Evolutionary conservation across 2,888 invertebrate species (phyloP).

Genomic region (Strigamia maritima): DNA sequence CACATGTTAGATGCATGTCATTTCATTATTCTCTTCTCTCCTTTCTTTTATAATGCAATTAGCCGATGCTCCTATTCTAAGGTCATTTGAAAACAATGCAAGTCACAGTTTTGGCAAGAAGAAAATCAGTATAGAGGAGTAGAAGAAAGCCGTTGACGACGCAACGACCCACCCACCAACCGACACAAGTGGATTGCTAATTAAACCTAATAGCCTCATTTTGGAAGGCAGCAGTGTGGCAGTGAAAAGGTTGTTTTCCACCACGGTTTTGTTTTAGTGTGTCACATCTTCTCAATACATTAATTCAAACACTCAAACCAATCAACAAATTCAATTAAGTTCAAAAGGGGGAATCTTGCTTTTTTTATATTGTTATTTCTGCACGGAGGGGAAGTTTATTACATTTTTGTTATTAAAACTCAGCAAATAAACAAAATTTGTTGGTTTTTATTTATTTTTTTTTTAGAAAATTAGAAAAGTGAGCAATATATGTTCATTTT

Average conservation of each 20-base stretch:
- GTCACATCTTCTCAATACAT: conserved; percentile 4
- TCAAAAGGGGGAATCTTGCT: background rate
- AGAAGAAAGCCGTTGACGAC: conserved; percentile 2
- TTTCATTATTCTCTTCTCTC: background rate
- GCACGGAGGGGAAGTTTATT: background rate
- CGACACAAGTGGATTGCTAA: conserved; percentile 25
- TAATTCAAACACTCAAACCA: conserved; percentile 13
- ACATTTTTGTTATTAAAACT: background rate
- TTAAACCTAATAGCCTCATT: conserved; percentile 27
- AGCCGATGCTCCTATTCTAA: conserved; percentile 3
- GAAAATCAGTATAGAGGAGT: conserved; percentile 22
- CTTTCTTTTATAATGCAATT: conserved; percentile 24
- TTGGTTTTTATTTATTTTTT: background rate
- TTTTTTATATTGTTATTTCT: background rate
- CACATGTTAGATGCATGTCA: background rate
- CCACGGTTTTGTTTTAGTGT: background rate
- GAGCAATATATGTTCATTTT: no score
- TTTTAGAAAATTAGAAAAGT: no score
- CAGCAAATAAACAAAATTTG: background rate
- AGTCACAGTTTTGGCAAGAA: conserved; percentile 24
- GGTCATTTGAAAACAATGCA: conserved; percentile 29
- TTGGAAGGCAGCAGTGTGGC: conserved; percentile 18
- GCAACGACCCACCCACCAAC: conserved; percentile 24
- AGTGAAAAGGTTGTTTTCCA: conserved; percentile 21
- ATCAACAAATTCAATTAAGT: conserved; percentile 16